Evolutionary conservation across 2,797 vertebrate species (phyloP), one percentile per base, ranked within the genome.

Genomic region (Myotis daubentonii): DNA sequence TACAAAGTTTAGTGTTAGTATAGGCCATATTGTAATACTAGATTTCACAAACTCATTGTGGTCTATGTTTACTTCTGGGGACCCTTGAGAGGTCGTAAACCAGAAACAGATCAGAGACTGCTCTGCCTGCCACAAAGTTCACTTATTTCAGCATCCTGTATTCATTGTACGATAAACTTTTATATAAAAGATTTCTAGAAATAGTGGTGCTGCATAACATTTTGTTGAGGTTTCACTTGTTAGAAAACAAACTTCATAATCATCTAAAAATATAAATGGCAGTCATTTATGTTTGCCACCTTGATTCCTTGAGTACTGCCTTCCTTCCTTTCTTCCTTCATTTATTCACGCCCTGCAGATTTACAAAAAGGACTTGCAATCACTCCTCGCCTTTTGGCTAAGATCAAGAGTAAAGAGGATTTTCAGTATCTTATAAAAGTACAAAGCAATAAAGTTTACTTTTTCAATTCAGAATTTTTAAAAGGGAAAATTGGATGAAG

Each of bases 201-300:
- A 83, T 25, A 33, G 16, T 19, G 19, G 38, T 72, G 68, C n/a
- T 30, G 9, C 1, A 4, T 51, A 19, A 7, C 16, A 38, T 68
- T 91, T 89, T 8, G 33, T 81, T 90, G 76, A 83, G 19, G 25
- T 89, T 93, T 68, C 85, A 25, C 70, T 81, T n/a, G 81, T 85
- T 87, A 71, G 87, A 70, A 62, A 93, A 33, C 7, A 28, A 53
- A 57, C 16, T 28, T 89, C 10, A 22, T 68, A 84, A 49, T 85
- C 70, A 71, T 66, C 75, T 74, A 62, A 91, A 95, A 82, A 41
- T 81, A 83, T 51, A 51, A 68, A 65, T 53, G 22, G 11, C 38
- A 78, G 19, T 55, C 33, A 66, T 86, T 89, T 75, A n/a, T 65
- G 19, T 84, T 25, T 90, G 11, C 23, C 49, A 38, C 15, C 62